Base-by-base conservation (phyloP, 2,113 vertebrate genomes). In the Etia nguti region DNA sequence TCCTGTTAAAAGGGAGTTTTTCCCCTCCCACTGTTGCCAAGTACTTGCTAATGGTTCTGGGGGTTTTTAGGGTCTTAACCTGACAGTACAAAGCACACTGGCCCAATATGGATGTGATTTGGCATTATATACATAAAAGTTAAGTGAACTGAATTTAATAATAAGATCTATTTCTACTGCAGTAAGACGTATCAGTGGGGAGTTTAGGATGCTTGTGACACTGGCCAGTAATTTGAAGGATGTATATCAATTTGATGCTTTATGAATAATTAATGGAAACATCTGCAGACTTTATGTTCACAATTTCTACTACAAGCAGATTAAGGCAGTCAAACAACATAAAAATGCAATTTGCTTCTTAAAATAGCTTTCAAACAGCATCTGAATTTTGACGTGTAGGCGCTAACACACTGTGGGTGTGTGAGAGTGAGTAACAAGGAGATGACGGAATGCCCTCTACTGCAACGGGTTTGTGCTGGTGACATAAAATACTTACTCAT, bases 381-480 rank as follows among this genome's bases (percentile, higher is more conserved):
- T 62, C n/a, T 62, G 80, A 79, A 87, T 90, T 92, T 73, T 79
- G 79, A 89, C 91, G 50, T 22, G 79, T 2, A 22, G 85, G 38
- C 43, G n/a, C 80, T 50, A 84, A 86, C 38, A 81, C 57, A 83
- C 34, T n/a, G 60, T 84, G 65, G 8, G 82, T n/a, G 43, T 88
- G 60, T 75, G 80, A 60, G 84, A 52, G 81, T 10, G 80, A 46
- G 80, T 80, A 20, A 68, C 87, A 62, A 0, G 41, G 29, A 82
- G 56, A 16, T 55, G 87, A 80, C 56, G 57, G 88, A 94, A 89
- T 86, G 86, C 29, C 50, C 70, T 22, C 16, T 77, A 4, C 11
- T 75, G 79, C 34, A 16, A 31, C 10, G 9, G 82, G n/a, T 79
- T 59, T 84, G 79, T 57, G 77, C 10, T 34, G 62, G 86, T 84